Conservation (phyloP, 2,113 vertebrate genomes). For the Eublepharis macularius region DNA sequence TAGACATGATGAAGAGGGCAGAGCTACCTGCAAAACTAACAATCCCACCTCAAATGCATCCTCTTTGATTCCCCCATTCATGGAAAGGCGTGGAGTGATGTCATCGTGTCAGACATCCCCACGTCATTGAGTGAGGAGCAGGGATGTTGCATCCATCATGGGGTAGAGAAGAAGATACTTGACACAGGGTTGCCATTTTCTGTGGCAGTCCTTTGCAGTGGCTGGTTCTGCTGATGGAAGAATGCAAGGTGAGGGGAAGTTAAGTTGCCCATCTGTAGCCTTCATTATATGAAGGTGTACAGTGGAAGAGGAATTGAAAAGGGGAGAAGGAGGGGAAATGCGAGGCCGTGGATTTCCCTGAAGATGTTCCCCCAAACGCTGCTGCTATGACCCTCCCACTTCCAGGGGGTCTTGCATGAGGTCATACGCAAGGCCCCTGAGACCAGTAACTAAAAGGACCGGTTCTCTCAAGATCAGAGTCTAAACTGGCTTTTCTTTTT, state of each 20-base stretch:
- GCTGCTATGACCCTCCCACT: neutral
- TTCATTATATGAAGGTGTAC: neutral
- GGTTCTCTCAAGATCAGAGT: conserved; percentile 18
- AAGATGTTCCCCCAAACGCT: neutral
- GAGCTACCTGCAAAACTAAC: no score
- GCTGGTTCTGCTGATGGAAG: neutral
- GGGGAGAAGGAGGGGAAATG: no score
- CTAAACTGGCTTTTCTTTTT: conserved; percentile 72
- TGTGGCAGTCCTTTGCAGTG: neutral
- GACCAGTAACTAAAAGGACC: neutral
- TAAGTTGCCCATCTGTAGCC: neutral
- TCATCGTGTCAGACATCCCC: neutral
- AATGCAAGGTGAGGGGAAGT: neutral
- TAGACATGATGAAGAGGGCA: no score
- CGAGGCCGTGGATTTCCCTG: neutral
- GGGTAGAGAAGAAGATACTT: neutral
- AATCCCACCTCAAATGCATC: neutral
- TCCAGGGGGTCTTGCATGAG: neutral
- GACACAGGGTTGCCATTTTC: neutral
- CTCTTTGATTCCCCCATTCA: neutral
- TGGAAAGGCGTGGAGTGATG: neutral
- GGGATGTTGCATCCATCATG: neutral
- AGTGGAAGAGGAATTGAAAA: neutral
- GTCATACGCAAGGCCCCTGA: no score
- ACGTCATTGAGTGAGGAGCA: neutral